Base-by-base conservation (phyloP, 2,113 vertebrate genomes). In the Choloepus hoffmanni region DNA sequence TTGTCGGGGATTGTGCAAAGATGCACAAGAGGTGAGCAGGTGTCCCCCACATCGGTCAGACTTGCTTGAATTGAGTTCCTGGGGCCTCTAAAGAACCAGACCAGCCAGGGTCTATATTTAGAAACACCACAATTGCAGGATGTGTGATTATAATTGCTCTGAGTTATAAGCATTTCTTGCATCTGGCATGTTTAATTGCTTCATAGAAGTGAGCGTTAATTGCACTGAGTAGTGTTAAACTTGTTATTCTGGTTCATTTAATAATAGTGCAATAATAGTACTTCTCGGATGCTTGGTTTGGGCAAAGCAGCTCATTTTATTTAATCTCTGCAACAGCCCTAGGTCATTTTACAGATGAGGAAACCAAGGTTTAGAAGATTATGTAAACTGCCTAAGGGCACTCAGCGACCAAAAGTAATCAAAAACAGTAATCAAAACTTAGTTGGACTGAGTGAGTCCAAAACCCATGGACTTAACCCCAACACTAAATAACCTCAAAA, bases 21-120 rank as follows among this genome's bases (percentile, higher is more conserved):
- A 98, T 40, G 98, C 98, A 1, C 98, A 98, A 90, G 98, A 98
- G 98, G 98, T 98, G 70, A 87, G 85, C 53, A 1, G 16, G n/a
- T 9, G 36, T 11, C 21, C 21, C 83, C 12, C 4, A 81, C 26
- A 0, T 48, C 8, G 5, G 28, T 23, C 26, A 30, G 43, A 33
- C 55, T 43, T 72, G 40, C 60, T 36, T 43, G n/a, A 15, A 43
- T 8, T 83, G 68, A 30, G 68, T 92, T 89, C 13, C 26, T n/a
- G 62, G 30, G 50, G 43, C 28, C 79, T 62, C 79, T 33, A 12
- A 60, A 40, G 43, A 84, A 43, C 43, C 26, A 63, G 63, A 85
- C 16, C 14, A 43, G 33, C 26, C 43, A 26, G 18, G 33, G 21
- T 48, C 78, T 43, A 23, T 53, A 33, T 30, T 45, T 78, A 73